A percentile compares a stretch with the other conserved stretches of the same genome.
Evolutionary conservation across 2,113 vertebrate species (phyloP).

Genomic region (Pelodiscus sinensis): DNA sequence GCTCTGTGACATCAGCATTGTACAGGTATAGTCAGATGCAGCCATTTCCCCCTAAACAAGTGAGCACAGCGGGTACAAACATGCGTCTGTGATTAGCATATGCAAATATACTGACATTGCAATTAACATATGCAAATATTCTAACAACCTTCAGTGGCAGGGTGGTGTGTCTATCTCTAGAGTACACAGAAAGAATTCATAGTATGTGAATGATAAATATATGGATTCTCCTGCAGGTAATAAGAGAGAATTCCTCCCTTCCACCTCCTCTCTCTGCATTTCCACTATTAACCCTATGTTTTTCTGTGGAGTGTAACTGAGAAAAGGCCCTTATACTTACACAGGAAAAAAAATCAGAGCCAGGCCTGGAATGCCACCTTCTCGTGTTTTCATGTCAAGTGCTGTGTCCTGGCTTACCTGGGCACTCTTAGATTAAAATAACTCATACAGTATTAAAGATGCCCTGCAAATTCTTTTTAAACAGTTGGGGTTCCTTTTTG

Average conservation of each 20-base stretch:
- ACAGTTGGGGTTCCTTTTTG: not conserved
- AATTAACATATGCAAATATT: constrained; percentile 74
- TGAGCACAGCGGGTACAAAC: constrained; percentile 41
- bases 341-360: not conserved
- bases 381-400: not conserved
- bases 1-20: constrained; percentile 79
- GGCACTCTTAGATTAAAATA: constrained; percentile 32
- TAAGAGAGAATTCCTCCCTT: not conserved
- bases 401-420: not conserved
- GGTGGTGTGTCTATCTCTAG: not conserved
- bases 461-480: not conserved
- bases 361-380: not conserved
- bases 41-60: constrained; percentile 70
- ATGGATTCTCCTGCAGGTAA: constrained; percentile 20
- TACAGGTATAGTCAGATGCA: constrained; percentile 82
- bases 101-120: constrained; percentile 66
- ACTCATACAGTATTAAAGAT: not conserved
- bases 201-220: fast-evolving
- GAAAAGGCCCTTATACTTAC: not conserved
- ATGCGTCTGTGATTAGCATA: constrained; percentile 58
- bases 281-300: not conserved
- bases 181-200: not conserved
- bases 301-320: fast-evolving
- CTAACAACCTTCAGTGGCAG: not conserved
- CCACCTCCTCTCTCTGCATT: not conserved